phyloP scores from a whole-genome alignment of 2,797 vertebrate genomes.

The Syngnathus acus region DNA sequence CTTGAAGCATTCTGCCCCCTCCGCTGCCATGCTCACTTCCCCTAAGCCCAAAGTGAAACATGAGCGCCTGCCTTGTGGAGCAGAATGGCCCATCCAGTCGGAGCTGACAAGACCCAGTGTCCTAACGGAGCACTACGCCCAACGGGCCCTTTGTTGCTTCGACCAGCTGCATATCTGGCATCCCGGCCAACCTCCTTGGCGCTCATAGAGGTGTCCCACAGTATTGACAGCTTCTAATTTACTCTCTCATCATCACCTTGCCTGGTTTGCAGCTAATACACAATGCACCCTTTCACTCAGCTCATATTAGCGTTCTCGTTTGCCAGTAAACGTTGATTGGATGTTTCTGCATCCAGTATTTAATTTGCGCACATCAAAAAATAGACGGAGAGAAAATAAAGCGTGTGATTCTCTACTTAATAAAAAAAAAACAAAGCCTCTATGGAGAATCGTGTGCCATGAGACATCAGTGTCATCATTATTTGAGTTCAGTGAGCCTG shows the following conservation, averaged over 20 bases:
- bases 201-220: slow-evolving; percentile 64
- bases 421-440: slow-evolving; percentile 41
- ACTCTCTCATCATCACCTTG: slow-evolving; percentile 70
- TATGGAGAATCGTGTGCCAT: slow-evolving; percentile 46
- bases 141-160: slow-evolving; percentile 55
- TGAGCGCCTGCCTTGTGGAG: slow-evolving; percentile 57
- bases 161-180: slow-evolving; percentile 60
- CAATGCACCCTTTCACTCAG: slow-evolving; percentile 62
- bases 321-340: slow-evolving; percentile 57
- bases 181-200: slow-evolving; percentile 57
- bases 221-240: slow-evolving; percentile 68
- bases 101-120: slow-evolving; percentile 67
- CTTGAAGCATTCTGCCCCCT: slow-evolving; percentile 49
- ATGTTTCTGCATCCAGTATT: slow-evolving; percentile 44
- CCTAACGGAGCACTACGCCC: slow-evolving; percentile 66
- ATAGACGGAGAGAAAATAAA: slow-evolving; percentile 40
- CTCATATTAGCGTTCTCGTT: slow-evolving; percentile 63
- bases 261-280: slow-evolving; percentile 63
- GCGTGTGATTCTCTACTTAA: slow-evolving; percentile 23
- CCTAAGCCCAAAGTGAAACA: slow-evolving; percentile 56
- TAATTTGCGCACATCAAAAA: slow-evolving; percentile 46
- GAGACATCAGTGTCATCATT: slow-evolving; percentile 37
- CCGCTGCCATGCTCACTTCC: slow-evolving; percentile 47
- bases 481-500: slow-evolving; percentile 41
- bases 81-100: slow-evolving; percentile 56